These are phyloP conservation scores for Meandrina meandrites DNA, from an alignment of 92 coral and sea anemone genomes.

Conservation along the genomic window DNA sequence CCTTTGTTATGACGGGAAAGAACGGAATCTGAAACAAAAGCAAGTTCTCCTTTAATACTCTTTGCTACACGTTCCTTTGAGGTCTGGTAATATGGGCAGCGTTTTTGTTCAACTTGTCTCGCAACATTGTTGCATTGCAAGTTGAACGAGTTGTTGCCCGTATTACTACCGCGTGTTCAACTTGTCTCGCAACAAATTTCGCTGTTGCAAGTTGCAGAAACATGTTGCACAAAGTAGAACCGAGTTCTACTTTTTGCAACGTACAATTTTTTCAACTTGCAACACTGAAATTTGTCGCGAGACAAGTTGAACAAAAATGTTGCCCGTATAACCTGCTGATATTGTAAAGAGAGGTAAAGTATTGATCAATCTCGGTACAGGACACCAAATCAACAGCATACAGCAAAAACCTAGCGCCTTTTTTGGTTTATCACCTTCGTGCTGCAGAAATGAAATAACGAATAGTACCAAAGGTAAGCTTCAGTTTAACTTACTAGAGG, in stretches of 20 bases:
- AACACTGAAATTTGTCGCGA: too few species aligned
- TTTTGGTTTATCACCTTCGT: neutral
- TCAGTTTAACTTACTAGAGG: constrained; percentile 74
- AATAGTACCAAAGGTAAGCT: neutral
- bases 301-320: too few species aligned
- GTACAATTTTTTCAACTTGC: too few species aligned
- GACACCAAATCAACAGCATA: neutral
- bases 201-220: too few species aligned
- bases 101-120: too few species aligned
- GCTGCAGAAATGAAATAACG: neutral
- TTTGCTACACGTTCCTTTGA: neutral
- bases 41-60: neutral
- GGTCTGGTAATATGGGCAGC: too few species aligned
- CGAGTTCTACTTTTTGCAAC: too few species aligned
- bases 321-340: neutral
- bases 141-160: too few species aligned
- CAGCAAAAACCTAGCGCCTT: neutral
- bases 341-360: neutral
- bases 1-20: constrained; percentile 94
- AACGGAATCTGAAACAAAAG: constrained; percentile 78
- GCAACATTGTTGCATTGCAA: too few species aligned
- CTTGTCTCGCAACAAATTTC: too few species aligned
- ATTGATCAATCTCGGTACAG: neutral
- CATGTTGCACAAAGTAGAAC: too few species aligned
- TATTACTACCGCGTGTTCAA: too few species aligned